Conservation (phyloP, 2,888 invertebrate species). For the Teleiodes luculella region DNA sequence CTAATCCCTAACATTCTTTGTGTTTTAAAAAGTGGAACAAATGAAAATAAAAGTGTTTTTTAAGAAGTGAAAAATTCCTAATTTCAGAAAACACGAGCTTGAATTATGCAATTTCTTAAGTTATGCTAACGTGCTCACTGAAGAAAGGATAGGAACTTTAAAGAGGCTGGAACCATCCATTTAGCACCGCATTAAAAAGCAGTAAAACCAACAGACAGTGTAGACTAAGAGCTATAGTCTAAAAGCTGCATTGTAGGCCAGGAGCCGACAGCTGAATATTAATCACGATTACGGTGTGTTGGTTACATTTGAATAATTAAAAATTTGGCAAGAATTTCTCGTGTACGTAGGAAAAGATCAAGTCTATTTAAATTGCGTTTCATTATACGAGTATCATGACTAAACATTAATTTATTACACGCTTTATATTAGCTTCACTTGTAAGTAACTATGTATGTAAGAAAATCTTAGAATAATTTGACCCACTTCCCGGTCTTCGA, state of each 20-base stretch:
- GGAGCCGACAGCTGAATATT: slow-evolving; percentile 14
- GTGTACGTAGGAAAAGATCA: neutral
- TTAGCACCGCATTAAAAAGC: slow-evolving; percentile 5
- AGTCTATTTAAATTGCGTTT: too few relatives aligned
- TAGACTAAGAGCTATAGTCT: neutral
- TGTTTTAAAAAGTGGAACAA: too few relatives aligned
- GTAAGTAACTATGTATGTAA: too few relatives aligned
- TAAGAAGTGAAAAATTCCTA: neutral
- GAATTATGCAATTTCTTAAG: too few relatives aligned
- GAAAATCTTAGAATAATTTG: too few relatives aligned
- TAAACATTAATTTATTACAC: too few relatives aligned
- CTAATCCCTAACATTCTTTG: too few relatives aligned
- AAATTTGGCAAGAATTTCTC: slow-evolving; percentile 24
- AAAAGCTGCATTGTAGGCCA: neutral
- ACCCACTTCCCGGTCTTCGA: too few relatives aligned
- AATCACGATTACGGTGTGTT: slow-evolving; percentile 20
- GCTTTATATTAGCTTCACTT: too few relatives aligned
- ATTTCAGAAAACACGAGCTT: neutral
- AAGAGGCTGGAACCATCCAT: neutral
- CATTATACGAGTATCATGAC: too few relatives aligned
- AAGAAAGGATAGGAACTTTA: neutral
- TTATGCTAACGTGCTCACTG: neutral
- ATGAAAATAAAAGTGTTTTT: neutral
- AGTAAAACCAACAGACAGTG: slow-evolving; percentile 4
- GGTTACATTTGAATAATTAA: slow-evolving; percentile 30